A percentile compares a stretch with the other conserved stretches of the same genome.
These are phyloP conservation scores for Poecilobothrus nobilitatus DNA, from an alignment of 2,888 invertebrate genomes.

Conservation along the genomic window DNA sequence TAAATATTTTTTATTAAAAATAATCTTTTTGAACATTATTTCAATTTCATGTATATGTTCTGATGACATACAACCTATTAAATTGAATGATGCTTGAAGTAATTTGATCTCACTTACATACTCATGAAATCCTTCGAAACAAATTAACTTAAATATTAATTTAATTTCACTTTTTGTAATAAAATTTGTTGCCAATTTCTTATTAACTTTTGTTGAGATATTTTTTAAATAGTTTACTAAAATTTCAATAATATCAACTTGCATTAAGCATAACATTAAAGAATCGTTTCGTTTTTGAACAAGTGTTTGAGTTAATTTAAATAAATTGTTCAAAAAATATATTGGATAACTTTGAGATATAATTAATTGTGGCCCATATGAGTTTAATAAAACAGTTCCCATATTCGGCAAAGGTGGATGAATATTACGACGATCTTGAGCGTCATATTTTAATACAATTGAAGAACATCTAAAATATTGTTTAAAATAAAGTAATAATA, in stretches of 20 bases:
- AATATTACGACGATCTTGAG: conserved; percentile 35
- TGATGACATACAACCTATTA: conserved; percentile 51
- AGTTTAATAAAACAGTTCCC: conserved; percentile 34
- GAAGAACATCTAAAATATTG: conserved; percentile 33
- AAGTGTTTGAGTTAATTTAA: conserved; percentile 30
- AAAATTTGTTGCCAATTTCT: conserved; percentile 35
- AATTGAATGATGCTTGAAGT: conserved; percentile 49
- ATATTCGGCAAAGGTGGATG: conserved; percentile 38
- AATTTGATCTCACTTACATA: conserved; percentile 31
- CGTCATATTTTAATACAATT: conserved; percentile 30
- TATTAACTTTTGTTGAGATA: conserved; percentile 29
- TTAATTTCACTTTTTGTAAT: conserved; percentile 55
- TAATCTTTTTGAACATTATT: conserved; percentile 50
- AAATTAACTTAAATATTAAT: conserved; percentile 40
- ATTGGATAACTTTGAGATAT: conserved; percentile 37
- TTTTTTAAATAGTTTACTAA: conserved; percentile 30
- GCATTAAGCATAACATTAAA: conserved; percentile 30
- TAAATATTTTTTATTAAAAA: conserved; percentile 55
- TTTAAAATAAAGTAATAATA: background rate
- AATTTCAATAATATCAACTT: conserved; percentile 31
- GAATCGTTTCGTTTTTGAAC: conserved; percentile 23
- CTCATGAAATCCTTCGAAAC: conserved; percentile 32
- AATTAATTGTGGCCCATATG: conserved; percentile 35
- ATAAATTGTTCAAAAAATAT: conserved; percentile 34
- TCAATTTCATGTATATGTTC: conserved; percentile 53